Conservation (phyloP, 2,888 invertebrate genomes). For the Sminthurides aquaticus region DNA sequence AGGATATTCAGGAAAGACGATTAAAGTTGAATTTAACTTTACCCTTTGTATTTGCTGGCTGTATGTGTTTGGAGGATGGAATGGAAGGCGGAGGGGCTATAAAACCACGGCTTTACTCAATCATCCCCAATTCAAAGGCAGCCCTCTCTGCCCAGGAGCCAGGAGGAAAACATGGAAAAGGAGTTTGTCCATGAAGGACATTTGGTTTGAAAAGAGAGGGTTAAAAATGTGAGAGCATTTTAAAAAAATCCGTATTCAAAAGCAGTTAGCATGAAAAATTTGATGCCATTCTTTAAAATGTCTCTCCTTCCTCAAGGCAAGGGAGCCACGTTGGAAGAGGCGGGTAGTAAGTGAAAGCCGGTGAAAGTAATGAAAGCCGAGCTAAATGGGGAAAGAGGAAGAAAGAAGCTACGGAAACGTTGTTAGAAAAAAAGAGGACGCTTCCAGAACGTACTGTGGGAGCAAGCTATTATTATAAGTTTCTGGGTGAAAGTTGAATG, state of each 20-base stretch:
- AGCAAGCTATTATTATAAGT: too few relatives aligned
- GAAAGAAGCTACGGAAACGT: too few relatives aligned
- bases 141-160: neutral
- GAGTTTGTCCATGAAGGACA: neutral
- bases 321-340: too few relatives aligned
- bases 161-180: neutral
- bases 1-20: neutral
- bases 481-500: too few relatives aligned
- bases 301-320: neutral
- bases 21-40: neutral
- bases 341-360: too few relatives aligned
- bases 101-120: neutral
- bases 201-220: neutral
- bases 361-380: too few relatives aligned
- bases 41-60: neutral
- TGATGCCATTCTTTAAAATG: neutral
- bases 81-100: neutral
- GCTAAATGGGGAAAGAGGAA: too few relatives aligned
- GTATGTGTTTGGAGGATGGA: neutral
- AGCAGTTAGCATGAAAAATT: neutral
- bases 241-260: too few relatives aligned
- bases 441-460: too few relatives aligned
- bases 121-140: neutral
- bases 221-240: too few relatives aligned
- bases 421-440: too few relatives aligned